A percentile compares a stretch with the other conserved stretches of the same genome.
These are phyloP conservation scores for Pachliopta kotzebuea DNA, from an alignment of 2,888 invertebrate genomes.

Conservation along the genomic window DNA sequence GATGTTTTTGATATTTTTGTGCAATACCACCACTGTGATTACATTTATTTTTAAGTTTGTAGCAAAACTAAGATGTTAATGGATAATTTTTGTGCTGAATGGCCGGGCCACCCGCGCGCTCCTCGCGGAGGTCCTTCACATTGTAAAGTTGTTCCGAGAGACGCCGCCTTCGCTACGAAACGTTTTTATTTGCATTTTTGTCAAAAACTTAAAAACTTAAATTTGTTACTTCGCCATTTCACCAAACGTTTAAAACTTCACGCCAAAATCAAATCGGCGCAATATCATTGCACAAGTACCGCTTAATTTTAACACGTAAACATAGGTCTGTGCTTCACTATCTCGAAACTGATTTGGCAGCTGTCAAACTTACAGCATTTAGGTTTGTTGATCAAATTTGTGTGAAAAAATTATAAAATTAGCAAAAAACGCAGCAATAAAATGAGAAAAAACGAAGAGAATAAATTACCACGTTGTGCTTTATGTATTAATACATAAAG, in stretches of 20 bases:
- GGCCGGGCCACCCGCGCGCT: background rate
- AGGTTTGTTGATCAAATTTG: slow-evolving; percentile 14
- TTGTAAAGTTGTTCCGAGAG: slow-evolving; percentile 45
- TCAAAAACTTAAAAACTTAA: slow-evolving; percentile 44
- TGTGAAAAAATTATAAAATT: slow-evolving; percentile 6
- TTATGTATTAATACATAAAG: background rate
- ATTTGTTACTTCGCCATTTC: slow-evolving; percentile 42
- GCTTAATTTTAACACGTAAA: background rate
- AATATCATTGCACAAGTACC: background rate
- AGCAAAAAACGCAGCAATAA: slow-evolving; percentile 3
- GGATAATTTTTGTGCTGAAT: background rate
- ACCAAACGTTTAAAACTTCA: slow-evolving; percentile 28
- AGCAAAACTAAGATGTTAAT: no score
- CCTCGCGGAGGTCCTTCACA: slow-evolving; percentile 40
- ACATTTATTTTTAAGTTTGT: no score
- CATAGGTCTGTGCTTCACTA: background rate
- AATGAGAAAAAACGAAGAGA: slow-evolving; percentile 6
- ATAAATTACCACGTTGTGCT: background rate
- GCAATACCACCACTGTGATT: no score
- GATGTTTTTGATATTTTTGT: no score
- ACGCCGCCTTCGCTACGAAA: slow-evolving; percentile 42
- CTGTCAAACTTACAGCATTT: slow-evolving; percentile 19
- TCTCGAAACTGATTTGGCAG: slow-evolving; percentile 13
- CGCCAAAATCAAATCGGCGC: background rate
- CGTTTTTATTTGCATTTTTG: slow-evolving; percentile 49